Evolutionary conservation across 2,888 invertebrate genomes (phyloP), one percentile per base, ranked within the genome.

Genomic region (Ormyrus rosae): DNA sequence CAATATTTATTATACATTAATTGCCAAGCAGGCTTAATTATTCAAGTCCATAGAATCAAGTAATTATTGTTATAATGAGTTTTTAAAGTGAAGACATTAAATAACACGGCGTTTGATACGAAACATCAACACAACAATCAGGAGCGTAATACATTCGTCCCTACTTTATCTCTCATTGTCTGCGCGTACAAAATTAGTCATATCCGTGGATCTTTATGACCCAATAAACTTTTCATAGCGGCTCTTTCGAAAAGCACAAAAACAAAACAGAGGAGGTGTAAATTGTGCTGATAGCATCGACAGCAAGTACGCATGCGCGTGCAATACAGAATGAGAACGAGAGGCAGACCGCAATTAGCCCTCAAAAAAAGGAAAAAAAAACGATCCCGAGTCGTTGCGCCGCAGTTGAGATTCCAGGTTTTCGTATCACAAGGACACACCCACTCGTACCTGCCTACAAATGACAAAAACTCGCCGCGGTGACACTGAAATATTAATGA

Each of bases 401-500:
- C 19, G 19, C 19, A 19, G 19, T 19, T 11, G 13, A 53, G 51
- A 63, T 69, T 55, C n/a, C 56, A n/a, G 9, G 63, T 65, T 65
- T 69, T 70, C 34, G 46, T 46, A 55, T 9, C 11, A 56, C 63
- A 56, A 77, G 75, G 84, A 75, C 80, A 83, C 83, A 81, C 82
- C 83, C 81, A 82, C 83, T 82, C 80, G 82, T 73, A 79, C 78
- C 77, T n/a, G 77, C 77, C 61, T 86, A 88, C 86, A 86, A 89
- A 88, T 88, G 88, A 88, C 86, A 86, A 86, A 87, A 86, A 87
- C 85, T 81, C 83, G 67, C 80, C 79, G 81, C 79, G 83, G 80
- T 86, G 87, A 86, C 87, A 85, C 84, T 87, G 87, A 88, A 88
- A 88, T 89, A 89, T 89, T 87, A 87, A 87, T 85, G 83, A 84